phyloP scores from a whole-genome alignment of 2,113 vertebrate species.

The Dolichotis patagonum region DNA sequence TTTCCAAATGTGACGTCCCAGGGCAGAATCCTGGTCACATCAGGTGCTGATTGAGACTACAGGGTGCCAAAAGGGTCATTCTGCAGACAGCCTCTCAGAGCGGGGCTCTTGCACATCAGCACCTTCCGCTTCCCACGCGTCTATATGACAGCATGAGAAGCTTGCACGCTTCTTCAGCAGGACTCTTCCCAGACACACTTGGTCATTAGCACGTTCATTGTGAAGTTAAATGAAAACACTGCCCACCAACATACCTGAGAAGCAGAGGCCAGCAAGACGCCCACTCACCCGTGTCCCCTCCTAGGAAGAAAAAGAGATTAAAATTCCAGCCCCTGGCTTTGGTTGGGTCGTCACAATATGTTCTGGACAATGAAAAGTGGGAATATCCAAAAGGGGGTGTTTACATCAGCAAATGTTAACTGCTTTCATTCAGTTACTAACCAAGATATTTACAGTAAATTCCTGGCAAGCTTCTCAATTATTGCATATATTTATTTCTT shows the following conservation, averaged over 20 bases:
- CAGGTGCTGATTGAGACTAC: background rate
- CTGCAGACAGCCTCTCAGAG: background rate
- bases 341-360: accelerated
- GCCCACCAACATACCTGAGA: background rate
- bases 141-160: background rate
- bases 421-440: background rate
- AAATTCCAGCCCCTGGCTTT: accelerated
- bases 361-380: background rate
- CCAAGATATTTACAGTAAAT: background rate
- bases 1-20: background rate
- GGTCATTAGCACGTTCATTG: background rate
- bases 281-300: background rate
- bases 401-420: background rate
- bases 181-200: background rate
- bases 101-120: accelerated
- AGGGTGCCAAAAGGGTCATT: background rate
- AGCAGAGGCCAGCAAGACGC: background rate
- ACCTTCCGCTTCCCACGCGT: background rate
- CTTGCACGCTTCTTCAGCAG: background rate
- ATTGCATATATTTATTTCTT: background rate
- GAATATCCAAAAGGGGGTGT: too few relatives aligned
- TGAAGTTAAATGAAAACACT: background rate
- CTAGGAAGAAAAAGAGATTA: accelerated
- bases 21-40: background rate
- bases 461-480: background rate